Base-by-base conservation (phyloP, 2,888 invertebrate species). In the Camponotus fellah region DNA sequence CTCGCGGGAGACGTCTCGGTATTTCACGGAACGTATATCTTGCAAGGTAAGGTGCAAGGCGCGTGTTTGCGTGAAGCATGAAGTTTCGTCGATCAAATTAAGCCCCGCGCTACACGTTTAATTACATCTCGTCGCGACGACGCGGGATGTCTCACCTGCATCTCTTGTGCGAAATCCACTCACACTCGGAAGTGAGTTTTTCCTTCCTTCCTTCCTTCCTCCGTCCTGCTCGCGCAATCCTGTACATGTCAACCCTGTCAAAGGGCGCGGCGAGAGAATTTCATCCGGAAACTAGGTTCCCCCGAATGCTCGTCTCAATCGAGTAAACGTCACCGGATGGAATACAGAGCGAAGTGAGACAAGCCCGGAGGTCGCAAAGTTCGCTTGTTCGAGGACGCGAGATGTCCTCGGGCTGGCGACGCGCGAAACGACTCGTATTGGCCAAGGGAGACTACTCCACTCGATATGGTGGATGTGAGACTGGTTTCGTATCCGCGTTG, bases 51-150 rank as follows among this genome's bases (percentile, higher is more conserved):
- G 17, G 14, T 26, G 37, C 12, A 60, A n/a, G 21, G 56, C 8
- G 53, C 21, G 53, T 26, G 46, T 69, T 68, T 60, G 34, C 69
- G 46, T 69, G 43, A 17, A 34, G 79, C 60, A 60, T 37, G 46
- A 71, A 79, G 79, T 79, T 79, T n/a, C 60, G 21, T 37, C 79
- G 79, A 79, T 79, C 60, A 26, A 60, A 79, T 79, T 79, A 79
- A 79, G 60, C 79, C 26, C 66, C 46, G 69, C 46, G 69, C 60
- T 79, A 60, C 69, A 79, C 60, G 79, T 71, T 71, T 79, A 79
- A 79, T 79, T 79, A 79, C 79, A 49, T 79, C 34, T 69, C 58
- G 56, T 32, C 46, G 21, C 46, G 34, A 58, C 58, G 53, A 34
- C 62, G 21, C 56, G 56, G 65, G n/a, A 69, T 60, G 60, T 17